Evolutionary conservation across 1,140 invertebrate species (phyloP), one percentile per base, ranked within the genome.

Genomic region (Brachionus plicatilis): DNA sequence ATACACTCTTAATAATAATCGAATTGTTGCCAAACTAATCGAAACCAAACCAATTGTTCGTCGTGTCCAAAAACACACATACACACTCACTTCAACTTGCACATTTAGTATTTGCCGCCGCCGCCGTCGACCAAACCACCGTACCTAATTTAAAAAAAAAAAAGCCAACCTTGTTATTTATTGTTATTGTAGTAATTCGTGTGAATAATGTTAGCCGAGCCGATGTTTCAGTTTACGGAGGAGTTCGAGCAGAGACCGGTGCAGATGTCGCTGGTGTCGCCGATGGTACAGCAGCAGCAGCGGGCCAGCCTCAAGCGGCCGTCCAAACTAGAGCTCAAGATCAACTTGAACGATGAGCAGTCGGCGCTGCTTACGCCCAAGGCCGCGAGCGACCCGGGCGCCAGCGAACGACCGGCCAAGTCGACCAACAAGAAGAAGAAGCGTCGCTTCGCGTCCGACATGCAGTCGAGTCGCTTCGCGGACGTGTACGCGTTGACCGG

Each of bases 141-240:
- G 43, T 50, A 80, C 14, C 20, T 45, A 45, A 60, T 37, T n/a
- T 47, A 33, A 4, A 33, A 33, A 1, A 47, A 47, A 12, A 11
- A 47, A 47, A 47, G 45, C 14, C 60, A 82, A 68, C 24, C 47
- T 76, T 76, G 72, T 76, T 76, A 76, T 76, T 76, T 76, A 76
- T 76, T 76, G 41, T 75, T 75, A 75, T 75, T 76, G 20, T 47
- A n/a, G 45, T 47, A 47, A 12, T 47, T 47, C 3, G 11, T 47
- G 45, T 14, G 29, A 72, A 41, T 29, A 37, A 82, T 82, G 79
- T 65, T 82, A 68, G 79, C 79, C 27, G 79, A 82, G 27, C 79
- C 79, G 37, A 82, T 82, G 79, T 82, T 82, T 45, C 79, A 82
- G 43, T 82, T 82, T 82, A 82, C 53, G 5, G 79, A 82, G 33